A percentile compares a stretch with the other conserved stretches of the same genome.
Evolutionary conservation across 2,797 vertebrate genomes (phyloP).

Genomic region (Neosilurus mollespiculum): DNA sequence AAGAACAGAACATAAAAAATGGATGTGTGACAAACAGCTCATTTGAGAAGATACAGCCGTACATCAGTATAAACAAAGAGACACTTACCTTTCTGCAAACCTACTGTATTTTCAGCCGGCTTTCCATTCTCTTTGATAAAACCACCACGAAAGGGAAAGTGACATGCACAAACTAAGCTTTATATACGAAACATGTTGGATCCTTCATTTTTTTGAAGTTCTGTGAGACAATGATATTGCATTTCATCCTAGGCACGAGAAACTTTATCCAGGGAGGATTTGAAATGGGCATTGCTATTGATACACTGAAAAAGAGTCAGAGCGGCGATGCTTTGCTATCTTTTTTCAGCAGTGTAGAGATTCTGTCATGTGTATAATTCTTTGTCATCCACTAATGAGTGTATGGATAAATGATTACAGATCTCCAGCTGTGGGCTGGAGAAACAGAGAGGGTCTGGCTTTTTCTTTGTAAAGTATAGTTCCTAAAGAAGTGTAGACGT

Average conservation of each 20-base stretch:
- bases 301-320: neutral
- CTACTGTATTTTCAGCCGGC: slow-evolving; percentile 3
- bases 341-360: neutral
- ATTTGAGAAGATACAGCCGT: slow-evolving; percentile 28
- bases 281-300: neutral
- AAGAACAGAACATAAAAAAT: slow-evolving; percentile 53
- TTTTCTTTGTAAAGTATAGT: slow-evolving; percentile 31
- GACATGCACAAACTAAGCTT: slow-evolving; percentile 1
- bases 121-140: slow-evolving; percentile 13
- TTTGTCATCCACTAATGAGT: slow-evolving; percentile 28
- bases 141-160: neutral
- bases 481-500: slow-evolving; percentile 12
- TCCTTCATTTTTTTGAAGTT: neutral
- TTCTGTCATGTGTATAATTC: slow-evolving; percentile 21
- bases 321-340: neutral
- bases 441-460: slow-evolving; percentile 4
- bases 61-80: slow-evolving; percentile 31
- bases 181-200: slow-evolving; percentile 3
- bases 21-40: slow-evolving; percentile 55
- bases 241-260: neutral
- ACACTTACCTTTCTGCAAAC: neutral
- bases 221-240: neutral
- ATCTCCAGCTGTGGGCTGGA: neutral
- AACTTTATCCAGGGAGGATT: neutral
- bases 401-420: slow-evolving; percentile 23